Base-by-base conservation (phyloP, 1,140 invertebrate genomes). In the Lamellibrachia luymesi region DNA sequence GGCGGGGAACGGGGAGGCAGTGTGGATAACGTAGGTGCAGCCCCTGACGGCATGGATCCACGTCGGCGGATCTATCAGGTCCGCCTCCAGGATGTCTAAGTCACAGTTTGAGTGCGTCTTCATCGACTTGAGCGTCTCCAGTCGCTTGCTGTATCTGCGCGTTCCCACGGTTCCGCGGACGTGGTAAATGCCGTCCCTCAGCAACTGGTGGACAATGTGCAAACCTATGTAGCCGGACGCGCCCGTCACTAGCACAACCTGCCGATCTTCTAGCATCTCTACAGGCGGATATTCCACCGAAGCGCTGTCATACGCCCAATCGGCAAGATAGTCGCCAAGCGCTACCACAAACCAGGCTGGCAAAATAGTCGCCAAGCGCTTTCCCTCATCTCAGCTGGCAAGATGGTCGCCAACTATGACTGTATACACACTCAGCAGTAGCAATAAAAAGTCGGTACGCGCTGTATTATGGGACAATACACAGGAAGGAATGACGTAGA, bases 91-190 rank as follows among this genome's bases (percentile, higher is more conserved):
- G 17, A 96, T 93, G 94, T 97, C 96, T 0, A 97, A 94, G 5
- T 96, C 95, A 94, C 95, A 95, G n/a, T 90, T 25, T 1, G 7
- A 6, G 8, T 52, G 38, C 27, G 51, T 51, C 27, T 52, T 80
- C 1, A 97, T 93, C 27, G 96, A 95, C 91, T 96, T 94, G 2
- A 97, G 94, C 51, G 95, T 95, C 91, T 96, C 95, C 6, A 97
- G 94, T 92, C 95, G 95, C 92, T 96, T 96, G 10, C 95, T 95
- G 93, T 96, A 95, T 52, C 96, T 94, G n/a, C 97, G 94, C 93
- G 95, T 96, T 25, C 97, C 94, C n/a, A 97, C 97, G 2, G 97
- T 97, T 13, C 97, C 97, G 50, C 97, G 94, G 5, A 97, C 97
- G 80, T 94, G 93, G 94, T 97, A 97, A 56, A 13, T 56, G 1